Evolutionary conservation across 1,140 invertebrate species (phyloP).

Genomic region (Cydia fagiglandana): DNA sequence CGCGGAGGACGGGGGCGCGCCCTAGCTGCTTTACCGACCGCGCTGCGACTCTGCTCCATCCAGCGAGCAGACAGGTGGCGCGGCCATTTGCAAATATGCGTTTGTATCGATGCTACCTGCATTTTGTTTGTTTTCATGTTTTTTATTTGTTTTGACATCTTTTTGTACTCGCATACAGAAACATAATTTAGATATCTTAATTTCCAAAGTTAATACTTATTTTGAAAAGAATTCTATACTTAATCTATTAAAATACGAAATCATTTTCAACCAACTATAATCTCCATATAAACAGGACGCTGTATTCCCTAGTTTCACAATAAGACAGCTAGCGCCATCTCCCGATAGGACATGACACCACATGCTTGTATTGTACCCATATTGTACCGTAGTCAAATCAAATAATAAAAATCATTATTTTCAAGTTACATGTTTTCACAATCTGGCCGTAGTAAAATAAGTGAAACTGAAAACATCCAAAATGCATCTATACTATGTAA

Average conservation of each 20-base stretch:
- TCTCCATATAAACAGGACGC: not conserved
- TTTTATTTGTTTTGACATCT: not conserved
- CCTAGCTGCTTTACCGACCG: conserved; percentile 50
- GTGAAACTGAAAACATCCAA: not conserved
- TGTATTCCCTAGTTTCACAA: not conserved
- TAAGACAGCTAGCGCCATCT: conserved; percentile 5
- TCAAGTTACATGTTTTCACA: conserved; percentile 4
- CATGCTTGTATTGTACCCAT: not conserved
- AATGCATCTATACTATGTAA: no score
- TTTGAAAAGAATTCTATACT: not conserved
- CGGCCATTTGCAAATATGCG: conserved; percentile 37
- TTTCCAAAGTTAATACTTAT: not conserved
- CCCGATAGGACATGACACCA: not conserved
- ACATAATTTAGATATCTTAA: not conserved
- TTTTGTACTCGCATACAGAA: not conserved
- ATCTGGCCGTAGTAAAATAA: not conserved
- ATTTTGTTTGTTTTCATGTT: conserved; percentile 30
- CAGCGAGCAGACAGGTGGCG: conserved; percentile 54
- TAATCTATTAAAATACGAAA: no score
- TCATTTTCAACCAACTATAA: not conserved
- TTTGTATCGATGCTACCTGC: conserved; percentile 23
- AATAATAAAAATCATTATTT: conserved; percentile 16
- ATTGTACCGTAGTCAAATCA: not conserved
- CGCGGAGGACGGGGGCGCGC: conserved; percentile 47
- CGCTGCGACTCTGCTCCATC: not conserved